phyloP scores from a whole-genome alignment of 2,113 vertebrate species.

The Cricetomys ansorgei region DNA sequence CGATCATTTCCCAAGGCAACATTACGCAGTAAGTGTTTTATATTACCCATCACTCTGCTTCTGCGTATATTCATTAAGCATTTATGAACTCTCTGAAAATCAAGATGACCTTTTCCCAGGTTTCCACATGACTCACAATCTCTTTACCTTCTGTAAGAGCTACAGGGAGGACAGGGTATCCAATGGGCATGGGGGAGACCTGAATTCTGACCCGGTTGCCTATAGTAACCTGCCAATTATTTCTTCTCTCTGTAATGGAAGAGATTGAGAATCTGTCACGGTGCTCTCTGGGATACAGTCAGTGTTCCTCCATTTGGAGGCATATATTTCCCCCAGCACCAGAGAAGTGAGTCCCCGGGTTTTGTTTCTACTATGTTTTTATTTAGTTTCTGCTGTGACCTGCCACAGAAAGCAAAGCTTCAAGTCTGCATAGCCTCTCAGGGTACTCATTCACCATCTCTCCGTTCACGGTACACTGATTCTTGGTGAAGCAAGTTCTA shows the following conservation, averaged over 20 bases:
- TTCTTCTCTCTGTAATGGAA: neutral
- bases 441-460: neutral
- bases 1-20: slow-evolving; percentile 23
- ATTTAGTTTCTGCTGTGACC: neutral
- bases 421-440: neutral
- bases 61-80: slow-evolving; percentile 23
- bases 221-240: neutral
- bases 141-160: neutral
- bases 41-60: neutral
- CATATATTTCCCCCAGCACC: neutral
- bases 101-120: slow-evolving; percentile 7
- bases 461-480: neutral
- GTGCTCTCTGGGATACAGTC: neutral
- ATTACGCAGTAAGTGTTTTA: neutral
- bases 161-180: neutral
- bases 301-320: neutral
- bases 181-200: neutral
- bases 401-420: neutral
- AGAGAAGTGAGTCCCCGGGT: neutral
- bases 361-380: too few relatives aligned
- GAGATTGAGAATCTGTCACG: neutral
- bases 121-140: neutral
- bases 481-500: neutral
- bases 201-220: neutral
- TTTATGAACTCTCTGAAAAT: slow-evolving; percentile 22